Base-by-base conservation (phyloP, 1,140 invertebrate species). In the Euglossa dilemma region DNA sequence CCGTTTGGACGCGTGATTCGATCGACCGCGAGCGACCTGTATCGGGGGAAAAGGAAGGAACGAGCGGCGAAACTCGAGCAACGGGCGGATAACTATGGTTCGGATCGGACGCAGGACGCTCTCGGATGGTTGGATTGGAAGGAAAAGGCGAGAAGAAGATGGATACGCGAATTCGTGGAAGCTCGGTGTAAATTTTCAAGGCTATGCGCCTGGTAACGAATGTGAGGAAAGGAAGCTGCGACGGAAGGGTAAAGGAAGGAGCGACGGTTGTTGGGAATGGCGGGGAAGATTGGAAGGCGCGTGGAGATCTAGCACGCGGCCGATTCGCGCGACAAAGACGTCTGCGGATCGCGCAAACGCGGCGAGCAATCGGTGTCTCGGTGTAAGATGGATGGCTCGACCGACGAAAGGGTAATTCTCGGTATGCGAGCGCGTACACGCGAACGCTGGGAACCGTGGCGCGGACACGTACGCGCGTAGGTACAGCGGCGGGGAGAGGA, bases 391-490 rank as follows among this genome's bases (percentile, higher is more conserved):
- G 70, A 72, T 72, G 70, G 50, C n/a, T 23, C 50, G 70, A 56
- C 28, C 70, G n/a, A 72, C 52, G 69, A 71, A 54, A 71, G 69
- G 47, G 25, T 71, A 71, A 71, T 71, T 71, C n/a, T 28, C 69
- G 47, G 47, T 70, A 69, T 69, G 45, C 45, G 43, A 36, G 9
- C 67, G n/a, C 67, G 43, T 61, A 61, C 20, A 16, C n/a, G n/a
- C n/a, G n/a, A n/a, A n/a, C n/a, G n/a, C n/a, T n/a, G n/a, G n/a
- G n/a, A n/a, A n/a, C n/a, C n/a, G n/a, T n/a, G n/a, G n/a, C n/a
- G n/a, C n/a, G n/a, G n/a, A n/a, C n/a, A n/a, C n/a, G n/a, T n/a
- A n/a, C n/a, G n/a, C n/a, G n/a, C n/a, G 36, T 1, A 36, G 36
- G 36, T 36, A 36, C 36, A 4, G 36, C 1, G 36, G 36, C 36